Conservation (phyloP, 92 coral and sea anemone genomes). For the Phymanthus crucifer region DNA sequence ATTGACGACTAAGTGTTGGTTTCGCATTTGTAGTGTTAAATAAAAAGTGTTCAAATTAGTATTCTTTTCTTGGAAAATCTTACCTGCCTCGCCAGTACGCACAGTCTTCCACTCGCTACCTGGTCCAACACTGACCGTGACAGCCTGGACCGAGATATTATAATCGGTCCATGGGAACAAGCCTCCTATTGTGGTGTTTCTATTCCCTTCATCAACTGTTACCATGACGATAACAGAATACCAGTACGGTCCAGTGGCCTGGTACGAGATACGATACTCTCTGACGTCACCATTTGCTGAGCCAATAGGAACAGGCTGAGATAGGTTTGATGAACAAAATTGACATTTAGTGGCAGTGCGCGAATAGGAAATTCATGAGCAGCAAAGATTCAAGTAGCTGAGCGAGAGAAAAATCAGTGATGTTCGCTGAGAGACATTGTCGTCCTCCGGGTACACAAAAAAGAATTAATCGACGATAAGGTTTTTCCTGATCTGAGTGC, state of each 20-base stretch:
- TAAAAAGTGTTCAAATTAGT: neutral
- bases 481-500: no score
- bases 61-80: neutral
- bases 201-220: slow-evolving; percentile 40
- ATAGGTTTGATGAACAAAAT: no score
- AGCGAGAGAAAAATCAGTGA: no score
- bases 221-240: slow-evolving; percentile 21
- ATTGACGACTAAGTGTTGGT: neutral
- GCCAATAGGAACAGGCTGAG: slow-evolving; percentile 65
- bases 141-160: slow-evolving; percentile 76
- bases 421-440: no score
- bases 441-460: no score
- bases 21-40: neutral
- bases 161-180: slow-evolving; percentile 78
- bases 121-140: slow-evolving; percentile 82
- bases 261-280: slow-evolving; percentile 51
- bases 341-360: no score
- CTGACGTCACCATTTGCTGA: slow-evolving; percentile 77
- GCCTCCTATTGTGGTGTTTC: slow-evolving; percentile 44
- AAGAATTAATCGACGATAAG: no score
- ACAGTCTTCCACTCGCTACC: slow-evolving; percentile 54
- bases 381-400: no score
- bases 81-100: slow-evolving; percentile 85
- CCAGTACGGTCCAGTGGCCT: slow-evolving; percentile 57
- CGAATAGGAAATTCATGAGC: neutral